phyloP scores from a whole-genome alignment of 2,888 invertebrate genomes.

The Harmothoe impar region DNA sequence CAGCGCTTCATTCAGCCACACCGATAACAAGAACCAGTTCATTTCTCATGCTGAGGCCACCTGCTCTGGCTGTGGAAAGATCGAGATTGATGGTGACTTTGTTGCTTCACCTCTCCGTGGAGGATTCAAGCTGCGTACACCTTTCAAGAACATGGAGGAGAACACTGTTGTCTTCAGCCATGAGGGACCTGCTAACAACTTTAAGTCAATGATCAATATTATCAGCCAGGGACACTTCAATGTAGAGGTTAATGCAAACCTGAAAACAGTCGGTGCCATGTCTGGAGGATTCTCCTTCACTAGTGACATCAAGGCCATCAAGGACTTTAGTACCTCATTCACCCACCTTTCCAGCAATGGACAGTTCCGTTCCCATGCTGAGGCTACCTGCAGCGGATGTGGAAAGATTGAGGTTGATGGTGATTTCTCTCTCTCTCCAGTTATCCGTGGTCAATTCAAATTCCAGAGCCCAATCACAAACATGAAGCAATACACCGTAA shows the following conservation, averaged over 20 bases:
- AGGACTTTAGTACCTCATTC: constrained; percentile 33
- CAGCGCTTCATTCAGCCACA: constrained; percentile 24
- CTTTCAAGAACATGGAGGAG: constrained; percentile 35
- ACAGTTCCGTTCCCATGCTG: constrained; percentile 35
- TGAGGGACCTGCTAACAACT: constrained; percentile 18
- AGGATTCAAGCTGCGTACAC: constrained; percentile 15
- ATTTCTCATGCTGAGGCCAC: constrained; percentile 30
- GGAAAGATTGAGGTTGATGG: constrained; percentile 55
- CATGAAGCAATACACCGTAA: constrained; percentile 50
- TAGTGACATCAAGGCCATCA: constrained; percentile 8
- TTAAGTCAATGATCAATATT: background rate
- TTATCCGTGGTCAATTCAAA: constrained; percentile 27
- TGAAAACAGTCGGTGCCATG: background rate
- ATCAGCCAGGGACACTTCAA: constrained; percentile 45
- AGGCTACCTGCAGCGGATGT: constrained; percentile 28
- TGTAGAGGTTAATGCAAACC: background rate
- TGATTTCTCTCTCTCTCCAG: constrained; percentile 13
- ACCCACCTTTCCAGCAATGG: background rate
- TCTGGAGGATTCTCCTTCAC: constrained; percentile 5
- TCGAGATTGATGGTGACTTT: background rate
- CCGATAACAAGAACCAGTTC: background rate
- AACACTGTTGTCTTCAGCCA: background rate
- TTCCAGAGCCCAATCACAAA: constrained; percentile 50
- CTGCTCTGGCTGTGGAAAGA: constrained; percentile 30
- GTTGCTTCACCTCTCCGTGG: background rate